Evolutionary conservation across 2,113 vertebrate species (phyloP).

Genomic region (Galbula dea): DNA sequence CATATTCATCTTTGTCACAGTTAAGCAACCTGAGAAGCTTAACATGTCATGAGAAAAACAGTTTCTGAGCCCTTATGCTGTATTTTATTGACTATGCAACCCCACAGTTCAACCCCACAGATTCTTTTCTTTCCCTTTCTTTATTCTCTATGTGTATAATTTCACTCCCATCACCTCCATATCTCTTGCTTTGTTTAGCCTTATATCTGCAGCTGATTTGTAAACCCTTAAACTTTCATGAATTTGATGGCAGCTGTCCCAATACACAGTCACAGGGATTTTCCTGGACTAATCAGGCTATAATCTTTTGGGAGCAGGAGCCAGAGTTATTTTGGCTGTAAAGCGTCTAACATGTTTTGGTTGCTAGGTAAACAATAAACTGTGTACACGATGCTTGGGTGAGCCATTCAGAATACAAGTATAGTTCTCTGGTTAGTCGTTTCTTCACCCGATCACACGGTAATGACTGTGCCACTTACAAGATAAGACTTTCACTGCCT

Average conservation of each 20-base stretch:
- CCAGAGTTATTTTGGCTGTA: slow-evolving; percentile 18
- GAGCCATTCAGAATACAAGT: background rate
- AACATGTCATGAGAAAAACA: background rate
- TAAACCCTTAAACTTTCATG: background rate
- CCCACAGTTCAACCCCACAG: background rate
- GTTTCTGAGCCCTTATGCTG: background rate
- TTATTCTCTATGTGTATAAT: background rate
- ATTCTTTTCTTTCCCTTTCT: background rate
- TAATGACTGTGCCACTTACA: background rate
- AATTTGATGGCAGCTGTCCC: background rate
- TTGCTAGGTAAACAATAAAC: slow-evolving; percentile 42
- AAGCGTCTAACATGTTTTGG: background rate
- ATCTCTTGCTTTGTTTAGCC: background rate
- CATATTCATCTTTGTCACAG: background rate
- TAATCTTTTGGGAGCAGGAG: background rate
- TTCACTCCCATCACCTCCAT: background rate
- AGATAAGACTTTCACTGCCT: background rate
- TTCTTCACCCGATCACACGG: slow-evolving; percentile 32
- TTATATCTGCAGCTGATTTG: background rate
- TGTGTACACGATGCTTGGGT: background rate
- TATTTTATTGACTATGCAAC: background rate
- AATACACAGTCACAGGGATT: background rate
- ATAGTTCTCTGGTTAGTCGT: slow-evolving; percentile 33
- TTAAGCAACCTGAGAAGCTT: background rate
- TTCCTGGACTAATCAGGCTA: background rate